A percentile compares a stretch with the other conserved stretches of the same genome.
Evolutionary conservation across 2,888 invertebrate genomes (phyloP).

Genomic region (Protophormia terraenovae): DNA sequence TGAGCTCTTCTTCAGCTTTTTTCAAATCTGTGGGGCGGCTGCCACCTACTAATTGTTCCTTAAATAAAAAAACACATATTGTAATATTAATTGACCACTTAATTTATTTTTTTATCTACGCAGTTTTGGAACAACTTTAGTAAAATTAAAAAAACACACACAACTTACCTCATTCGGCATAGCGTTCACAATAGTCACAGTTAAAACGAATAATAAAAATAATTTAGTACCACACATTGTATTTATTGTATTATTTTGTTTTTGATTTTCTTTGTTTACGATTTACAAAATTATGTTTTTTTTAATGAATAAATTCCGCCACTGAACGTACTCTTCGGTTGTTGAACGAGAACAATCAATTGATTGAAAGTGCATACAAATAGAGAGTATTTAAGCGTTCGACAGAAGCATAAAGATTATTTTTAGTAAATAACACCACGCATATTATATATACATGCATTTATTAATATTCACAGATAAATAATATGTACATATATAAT

Average conservation of each 20-base stretch:
- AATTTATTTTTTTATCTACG: background rate
- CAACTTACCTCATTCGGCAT: constrained; percentile 59
- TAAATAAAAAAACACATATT: background rate
- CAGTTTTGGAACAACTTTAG: background rate
- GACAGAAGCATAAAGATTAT: background rate
- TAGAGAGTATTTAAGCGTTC: background rate
- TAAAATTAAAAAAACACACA: background rate
- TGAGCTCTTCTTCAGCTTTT: constrained; percentile 60
- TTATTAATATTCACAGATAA: too few species aligned
- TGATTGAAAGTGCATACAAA: background rate
- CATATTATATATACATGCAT: background rate
- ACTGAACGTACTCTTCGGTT: constrained; percentile 25
- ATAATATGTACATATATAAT: background rate
- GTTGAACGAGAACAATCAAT: background rate
- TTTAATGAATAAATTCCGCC: background rate
- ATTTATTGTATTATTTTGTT: background rate
- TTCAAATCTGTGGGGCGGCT: constrained; percentile 40
- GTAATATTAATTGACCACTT: background rate
- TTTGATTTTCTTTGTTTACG: constrained; percentile 26
- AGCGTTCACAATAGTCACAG: constrained; percentile 11
- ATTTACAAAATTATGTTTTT: background rate
- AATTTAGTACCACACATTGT: constrained; percentile 40
- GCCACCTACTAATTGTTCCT: constrained; percentile 62
- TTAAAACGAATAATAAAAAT: constrained; percentile 33
- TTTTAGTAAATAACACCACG: background rate